Base-by-base conservation (phyloP, 2,797 vertebrate species). In the Margarornis squamiger region DNA sequence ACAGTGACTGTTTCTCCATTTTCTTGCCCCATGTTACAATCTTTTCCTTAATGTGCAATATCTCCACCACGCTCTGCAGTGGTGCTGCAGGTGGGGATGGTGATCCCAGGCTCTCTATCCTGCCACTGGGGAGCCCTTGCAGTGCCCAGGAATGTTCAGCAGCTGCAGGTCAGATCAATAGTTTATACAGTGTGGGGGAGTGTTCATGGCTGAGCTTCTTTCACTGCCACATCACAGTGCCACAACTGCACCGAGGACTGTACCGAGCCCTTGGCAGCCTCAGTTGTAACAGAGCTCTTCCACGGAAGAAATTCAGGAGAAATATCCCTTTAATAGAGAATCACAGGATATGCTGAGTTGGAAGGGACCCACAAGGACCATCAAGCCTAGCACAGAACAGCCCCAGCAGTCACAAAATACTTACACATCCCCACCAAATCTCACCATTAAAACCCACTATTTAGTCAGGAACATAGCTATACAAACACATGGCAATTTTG, bases 151-250 rank as follows among this genome's bases (percentile, higher is more conserved):
- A 88, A 76, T 36, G 74, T 63, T 88, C 73, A 83, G 80, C 92
- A 86, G 94, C 83, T 94, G 72, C 34, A 86, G 90, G 89, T 94
- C 92, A 91, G 76, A 88, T 55, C 63, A 93, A 88, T 20, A 75
- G 54, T 91, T 91, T 92, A 92, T 89, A 92, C 21, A 79, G 65
- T 29, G 34, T 36, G 77, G 54, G 46, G 84, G 88, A 94, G 75
- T 27, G 49, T 82, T 92, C 54, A 90, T 81, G 94, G 72, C 86
- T 63, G 70, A 87, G 63, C 76, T 94, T 79, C 72, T 62, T 88
- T 78, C 68, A 86, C 66, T 77, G 58, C 65, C 63, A 39, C 51
- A 76, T 55, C 21, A 36, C 22, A 68, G 62, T 30, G 41, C n/a
- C n/a, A n/a, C 72, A 66, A 88, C 41, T 66, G 48, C n/a, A 59